phyloP scores from a whole-genome alignment of 1,140 invertebrate genomes.

The Diploscapter pachys region DNA sequence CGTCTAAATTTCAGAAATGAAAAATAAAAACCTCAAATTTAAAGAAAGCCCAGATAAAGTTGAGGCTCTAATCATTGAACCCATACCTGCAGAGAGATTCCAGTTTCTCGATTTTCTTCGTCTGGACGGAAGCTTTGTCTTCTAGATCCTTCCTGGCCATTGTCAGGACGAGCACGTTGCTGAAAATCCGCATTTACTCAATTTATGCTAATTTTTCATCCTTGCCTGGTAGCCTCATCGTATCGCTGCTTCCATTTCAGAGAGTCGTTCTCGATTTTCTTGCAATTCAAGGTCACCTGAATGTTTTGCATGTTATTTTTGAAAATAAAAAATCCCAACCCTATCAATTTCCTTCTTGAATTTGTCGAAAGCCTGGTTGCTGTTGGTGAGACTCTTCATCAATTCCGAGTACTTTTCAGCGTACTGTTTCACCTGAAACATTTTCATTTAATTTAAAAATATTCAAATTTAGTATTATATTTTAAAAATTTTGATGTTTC shows the following conservation, averaged over 20 bases:
- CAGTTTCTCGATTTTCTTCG: conserved; percentile 20
- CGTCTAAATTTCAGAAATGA: no score
- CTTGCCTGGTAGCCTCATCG: conserved; percentile 31
- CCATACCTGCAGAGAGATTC: conserved; percentile 31
- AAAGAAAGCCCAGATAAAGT: neutral
- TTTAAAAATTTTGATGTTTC: no score
- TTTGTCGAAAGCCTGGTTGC: conserved; percentile 29
- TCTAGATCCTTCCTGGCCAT: conserved; percentile 24
- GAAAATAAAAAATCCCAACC: neutral
- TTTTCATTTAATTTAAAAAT: neutral
- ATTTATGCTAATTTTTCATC: neutral
- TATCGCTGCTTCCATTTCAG: conserved; percentile 19
- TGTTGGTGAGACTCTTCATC: conserved; percentile 17
- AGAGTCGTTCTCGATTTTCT: conserved; percentile 23
- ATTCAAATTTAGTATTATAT: no score
- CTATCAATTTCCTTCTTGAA: conserved; percentile 31
- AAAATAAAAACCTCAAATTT: neutral
- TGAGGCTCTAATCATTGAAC: neutral
- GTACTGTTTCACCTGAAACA: conserved; percentile 26
- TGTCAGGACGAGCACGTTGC: conserved; percentile 31
- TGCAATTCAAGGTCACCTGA: conserved; percentile 25
- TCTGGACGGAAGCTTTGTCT: neutral
- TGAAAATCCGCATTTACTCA: conserved; percentile 4
- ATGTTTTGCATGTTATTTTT: neutral
- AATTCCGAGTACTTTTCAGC: conserved; percentile 23